Evolutionary conservation across 2,113 vertebrate genomes (phyloP), one percentile per base, ranked within the genome.

Genomic region (Osmerus eperlanus): DNA sequence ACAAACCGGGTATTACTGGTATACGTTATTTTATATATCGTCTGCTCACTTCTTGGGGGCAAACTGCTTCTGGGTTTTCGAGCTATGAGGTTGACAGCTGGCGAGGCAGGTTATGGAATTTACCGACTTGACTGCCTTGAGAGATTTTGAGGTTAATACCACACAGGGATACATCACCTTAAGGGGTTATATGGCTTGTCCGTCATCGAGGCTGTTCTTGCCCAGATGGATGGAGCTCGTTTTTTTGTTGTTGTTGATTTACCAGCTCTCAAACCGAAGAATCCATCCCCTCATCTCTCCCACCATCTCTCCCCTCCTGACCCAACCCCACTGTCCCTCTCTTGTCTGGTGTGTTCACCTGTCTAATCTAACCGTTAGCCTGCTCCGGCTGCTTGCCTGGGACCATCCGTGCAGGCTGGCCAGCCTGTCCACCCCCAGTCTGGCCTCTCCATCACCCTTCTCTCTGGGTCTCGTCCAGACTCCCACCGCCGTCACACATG

Each of bases 381-480:
- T 67, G 67, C 54, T 79, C 79, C 83, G 79, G 79, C 6, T 32
- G 19, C 61, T 41, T 52, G 67, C 71, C 52, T 53, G 78, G 47
- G 58, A 81, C 61, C 73, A 73, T 74, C 78, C 74, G 77, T 77
- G 71, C 61, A 64, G 28, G 16, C 25, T 29, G 54, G 15, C 54
- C 65, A 65, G 65, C 16, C 25, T 28, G 55, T 54, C 61, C 16
- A 6, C 18, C 25, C 25, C 29, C 61, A 64, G 28, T 29, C 25
- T 29, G 54, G 1, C 54, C 65, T 23, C 28, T 70, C 55, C 59
- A 5, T 15, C 53, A 21, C 28, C 23, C 41, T 16, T 9, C 66
- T 71, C 71, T 32, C 77, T 78, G 78, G 70, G 41, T 58, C 55
- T 67, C 51, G 58, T 78, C 65, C 74, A 81, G 81, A 79, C 62